phyloP scores from a whole-genome alignment of 2,113 vertebrate species.

The Poeciliopsis prolifica region DNA sequence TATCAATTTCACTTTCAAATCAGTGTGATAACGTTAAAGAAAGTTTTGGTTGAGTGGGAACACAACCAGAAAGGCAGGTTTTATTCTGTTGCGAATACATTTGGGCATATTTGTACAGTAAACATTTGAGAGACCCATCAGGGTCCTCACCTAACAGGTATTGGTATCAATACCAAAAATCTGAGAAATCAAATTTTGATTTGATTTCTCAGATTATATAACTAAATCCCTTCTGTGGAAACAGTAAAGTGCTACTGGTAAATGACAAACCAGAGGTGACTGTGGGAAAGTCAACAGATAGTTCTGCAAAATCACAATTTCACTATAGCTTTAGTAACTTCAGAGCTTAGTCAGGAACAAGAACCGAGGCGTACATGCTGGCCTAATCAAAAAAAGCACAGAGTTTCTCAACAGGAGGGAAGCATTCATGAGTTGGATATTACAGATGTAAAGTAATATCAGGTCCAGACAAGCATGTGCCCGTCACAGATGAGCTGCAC shows the following conservation, averaged over 20 bases:
- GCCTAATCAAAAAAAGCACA: slow-evolving; percentile 32
- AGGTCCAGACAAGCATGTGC: background rate
- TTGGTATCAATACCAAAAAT: too few relatives aligned
- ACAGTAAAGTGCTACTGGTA: background rate
- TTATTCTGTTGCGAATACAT: background rate
- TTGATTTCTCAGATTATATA: background rate
- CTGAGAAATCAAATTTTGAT: too few relatives aligned
- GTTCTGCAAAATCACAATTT: slow-evolving; percentile 45
- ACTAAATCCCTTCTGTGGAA: background rate
- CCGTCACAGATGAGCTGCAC: slow-evolving; percentile 39
- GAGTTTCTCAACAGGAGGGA: slow-evolving; percentile 28
- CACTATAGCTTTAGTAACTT: slow-evolving; percentile 19
- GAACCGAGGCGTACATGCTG: slow-evolving; percentile 21
- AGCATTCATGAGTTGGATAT: background rate
- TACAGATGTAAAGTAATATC: background rate
- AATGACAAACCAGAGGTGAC: background rate
- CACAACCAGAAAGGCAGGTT: background rate
- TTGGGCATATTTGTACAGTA: background rate
- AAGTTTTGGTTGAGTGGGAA: background rate
- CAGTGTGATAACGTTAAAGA: background rate
- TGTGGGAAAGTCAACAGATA: background rate
- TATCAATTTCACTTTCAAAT: background rate
- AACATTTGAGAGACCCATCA: background rate
- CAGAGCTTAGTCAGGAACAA: slow-evolving; percentile 5
- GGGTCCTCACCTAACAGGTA: background rate